Conservation (phyloP, 2,888 invertebrate species). For the Tipula lateralis region DNA sequence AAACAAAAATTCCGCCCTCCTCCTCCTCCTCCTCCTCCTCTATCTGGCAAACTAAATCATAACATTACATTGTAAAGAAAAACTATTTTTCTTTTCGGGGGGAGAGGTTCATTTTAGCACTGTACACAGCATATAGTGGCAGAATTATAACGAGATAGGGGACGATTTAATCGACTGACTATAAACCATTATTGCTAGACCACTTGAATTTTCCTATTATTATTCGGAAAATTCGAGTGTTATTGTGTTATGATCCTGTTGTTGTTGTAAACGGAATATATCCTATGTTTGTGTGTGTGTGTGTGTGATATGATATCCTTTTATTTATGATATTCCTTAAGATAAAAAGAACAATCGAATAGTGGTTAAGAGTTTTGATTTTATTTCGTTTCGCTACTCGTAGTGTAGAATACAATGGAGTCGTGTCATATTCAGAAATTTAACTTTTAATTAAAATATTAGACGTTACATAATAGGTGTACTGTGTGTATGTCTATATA, state of each 20-base stretch:
- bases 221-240: background rate
- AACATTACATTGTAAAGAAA: no score
- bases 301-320: background rate
- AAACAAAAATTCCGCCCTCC: background rate
- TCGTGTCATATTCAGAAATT: background rate
- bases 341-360: background rate
- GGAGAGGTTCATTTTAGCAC: background rate
- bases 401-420: background rate
- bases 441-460: background rate
- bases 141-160: background rate
- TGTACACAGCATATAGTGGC: background rate
- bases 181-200: slow-evolving; percentile 24
- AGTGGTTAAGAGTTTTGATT: background rate
- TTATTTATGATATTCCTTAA: background rate
- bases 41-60: background rate
- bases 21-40: background rate
- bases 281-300: background rate
- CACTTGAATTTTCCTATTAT: background rate
- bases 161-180: slow-evolving; percentile 19
- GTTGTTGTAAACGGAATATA: background rate
- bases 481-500: no score
- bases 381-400: background rate
- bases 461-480: background rate
- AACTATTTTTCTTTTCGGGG: background rate
- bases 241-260: background rate